Conservation (phyloP, 2,888 invertebrate genomes). For the Rugalucina vietnamica region DNA sequence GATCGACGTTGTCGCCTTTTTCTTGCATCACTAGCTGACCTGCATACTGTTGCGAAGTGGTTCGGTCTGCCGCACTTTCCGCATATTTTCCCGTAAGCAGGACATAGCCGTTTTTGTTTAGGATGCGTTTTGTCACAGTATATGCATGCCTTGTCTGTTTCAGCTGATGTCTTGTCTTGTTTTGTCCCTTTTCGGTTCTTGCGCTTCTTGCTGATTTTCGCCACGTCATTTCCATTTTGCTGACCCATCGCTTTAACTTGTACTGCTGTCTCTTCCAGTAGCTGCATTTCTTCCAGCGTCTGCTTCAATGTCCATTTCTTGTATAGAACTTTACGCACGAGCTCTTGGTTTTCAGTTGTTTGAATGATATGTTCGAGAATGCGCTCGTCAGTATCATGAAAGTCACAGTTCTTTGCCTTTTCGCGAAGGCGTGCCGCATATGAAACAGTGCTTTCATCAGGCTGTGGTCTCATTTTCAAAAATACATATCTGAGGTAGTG, state of each 20-base stretch:
- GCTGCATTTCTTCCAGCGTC: not conserved
- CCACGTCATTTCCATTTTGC: not conserved
- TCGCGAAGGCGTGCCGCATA: not conserved
- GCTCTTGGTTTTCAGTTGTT: not conserved
- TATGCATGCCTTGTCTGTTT: not conserved
- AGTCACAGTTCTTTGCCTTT: not conserved
- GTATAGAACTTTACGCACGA: not conserved
- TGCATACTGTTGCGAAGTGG: slow-evolving; percentile 22
- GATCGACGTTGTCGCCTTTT: not conserved
- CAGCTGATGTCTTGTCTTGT: not conserved
- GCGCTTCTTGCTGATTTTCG: not conserved
- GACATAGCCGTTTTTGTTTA: not conserved
- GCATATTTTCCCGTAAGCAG: not conserved
- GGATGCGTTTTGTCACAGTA: slow-evolving; percentile 11
- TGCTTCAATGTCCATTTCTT: not conserved
- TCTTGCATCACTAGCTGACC: not conserved
- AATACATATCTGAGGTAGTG: not conserved
- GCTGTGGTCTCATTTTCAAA: not conserved
- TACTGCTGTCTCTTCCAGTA: not conserved
- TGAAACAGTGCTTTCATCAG: not conserved
- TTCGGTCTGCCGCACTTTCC: slow-evolving; percentile 11
- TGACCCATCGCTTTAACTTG: not conserved
- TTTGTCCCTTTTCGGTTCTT: not conserved
- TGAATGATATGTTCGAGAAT: slow-evolving; percentile 12
- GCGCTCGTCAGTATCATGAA: slow-evolving; percentile 4